Evolutionary conservation across 2,888 invertebrate genomes (phyloP), one percentile per base, ranked within the genome.

Genomic region (Amphimallon solstitiale): DNA sequence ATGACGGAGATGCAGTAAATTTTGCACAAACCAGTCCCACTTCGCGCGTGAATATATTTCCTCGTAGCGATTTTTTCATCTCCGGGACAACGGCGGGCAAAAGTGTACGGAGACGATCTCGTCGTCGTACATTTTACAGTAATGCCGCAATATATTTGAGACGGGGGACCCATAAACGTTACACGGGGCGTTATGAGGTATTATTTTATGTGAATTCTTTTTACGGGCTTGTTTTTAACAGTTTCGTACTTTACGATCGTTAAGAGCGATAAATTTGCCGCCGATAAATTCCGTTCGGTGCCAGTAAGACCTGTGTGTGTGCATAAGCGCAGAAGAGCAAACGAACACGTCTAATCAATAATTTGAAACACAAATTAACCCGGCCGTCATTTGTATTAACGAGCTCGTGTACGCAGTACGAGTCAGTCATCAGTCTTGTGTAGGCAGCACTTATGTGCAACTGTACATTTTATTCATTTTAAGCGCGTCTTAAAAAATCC

Each of bases 161-260:
- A 59, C 56, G 56, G 56, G 56, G 56, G 56, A 59, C 56, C 56
- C 43, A 59, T 59, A 68, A 68, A 68, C 59, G 56, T 68, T 68
- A 68, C 65, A 56, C 63, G 63, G 49, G 63, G 67, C 59, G 67
- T 67, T 67, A 67, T 67, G 67, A 67, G 67, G 67, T 67, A 67
- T 67, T 67, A 67, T 67, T 67, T 67, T 65, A 65, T 68, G 65
- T 17, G 43, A 59, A 43, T 59, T 59, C 56, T 59, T 59, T 59
- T 59, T 59, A 59, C 60, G 68, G 64, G 66, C 68, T 66, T 66
- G 68, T 68, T 68, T 66, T 68, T 68, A 68, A 68, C 68, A 63
- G 66, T 66, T 64, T 64, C 63, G 63, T 66, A 63, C 64, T 62
- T 62, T 62, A 62, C 62, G 49, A 62, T 51, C 62, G 23, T 51